A percentile compares a stretch with the other conserved stretches of the same genome.
Evolutionary conservation across 2,888 invertebrate genomes (phyloP).

Genomic region (Liodrosophila aerea): DNA sequence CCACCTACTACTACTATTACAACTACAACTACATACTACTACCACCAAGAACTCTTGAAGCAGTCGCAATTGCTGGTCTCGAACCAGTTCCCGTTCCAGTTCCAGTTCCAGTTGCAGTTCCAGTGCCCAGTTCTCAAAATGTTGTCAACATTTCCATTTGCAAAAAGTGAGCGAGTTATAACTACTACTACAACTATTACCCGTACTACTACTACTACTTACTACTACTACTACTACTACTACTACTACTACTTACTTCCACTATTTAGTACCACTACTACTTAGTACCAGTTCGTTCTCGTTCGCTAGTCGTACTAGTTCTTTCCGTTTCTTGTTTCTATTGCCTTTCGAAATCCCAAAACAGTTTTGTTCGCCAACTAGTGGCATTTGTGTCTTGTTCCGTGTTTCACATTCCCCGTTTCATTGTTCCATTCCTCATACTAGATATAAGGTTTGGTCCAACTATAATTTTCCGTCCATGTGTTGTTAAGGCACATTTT

Average conservation of each 20-base stretch:
- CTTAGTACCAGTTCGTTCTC: constrained; percentile 18
- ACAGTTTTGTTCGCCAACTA: constrained; percentile 37
- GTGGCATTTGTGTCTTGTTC: constrained; percentile 37
- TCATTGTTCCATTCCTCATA: no score
- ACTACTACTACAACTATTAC: constrained; percentile 7
- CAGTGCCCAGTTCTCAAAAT: constrained; percentile 52
- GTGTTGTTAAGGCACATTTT: no score
- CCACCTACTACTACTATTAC: constrained; percentile 9
- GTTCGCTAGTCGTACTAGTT: constrained; percentile 6
- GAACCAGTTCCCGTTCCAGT: constrained; percentile 23
- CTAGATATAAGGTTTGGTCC: no score
- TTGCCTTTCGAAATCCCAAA: neutral
- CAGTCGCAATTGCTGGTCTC: no score
- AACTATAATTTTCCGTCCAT: no score
- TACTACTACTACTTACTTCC: constrained; percentile 8
- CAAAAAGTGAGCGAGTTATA: constrained; percentile 60
- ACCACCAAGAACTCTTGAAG: constrained; percentile 32
- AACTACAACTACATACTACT: constrained; percentile 5
- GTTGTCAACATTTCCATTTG: constrained; percentile 55
- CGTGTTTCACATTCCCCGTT: constrained; percentile 8
- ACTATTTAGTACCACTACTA: constrained; percentile 4
- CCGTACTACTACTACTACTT: constrained; percentile 6
- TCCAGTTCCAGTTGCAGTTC: no score
- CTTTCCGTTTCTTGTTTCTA: neutral
- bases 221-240: constrained; percentile 11